A percentile compares a stretch with the other conserved stretches of the same genome.
Conservation (phyloP, 2,113 vertebrate species). For the Colossoma macropomum region DNA sequence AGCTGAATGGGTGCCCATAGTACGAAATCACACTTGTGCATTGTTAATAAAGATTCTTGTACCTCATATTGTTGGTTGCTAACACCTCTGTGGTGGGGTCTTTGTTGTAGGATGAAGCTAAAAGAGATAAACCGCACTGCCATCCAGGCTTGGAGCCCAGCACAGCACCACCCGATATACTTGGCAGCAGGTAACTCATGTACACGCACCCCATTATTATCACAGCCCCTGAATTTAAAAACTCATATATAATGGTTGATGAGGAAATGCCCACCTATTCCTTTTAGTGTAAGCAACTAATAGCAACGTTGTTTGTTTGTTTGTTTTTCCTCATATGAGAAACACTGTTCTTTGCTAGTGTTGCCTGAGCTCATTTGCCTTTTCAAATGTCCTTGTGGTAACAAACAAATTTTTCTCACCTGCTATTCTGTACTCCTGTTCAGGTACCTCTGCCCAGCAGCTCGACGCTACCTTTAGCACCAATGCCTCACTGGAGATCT, state of each 20-base stretch:
- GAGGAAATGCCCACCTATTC: too few relatives aligned
- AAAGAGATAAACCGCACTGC: constrained; percentile 95
- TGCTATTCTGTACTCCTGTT: constrained; percentile 44
- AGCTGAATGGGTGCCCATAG: too few relatives aligned
- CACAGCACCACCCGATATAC: constrained; percentile 92
- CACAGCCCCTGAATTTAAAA: not conserved
- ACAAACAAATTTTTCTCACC: not conserved
- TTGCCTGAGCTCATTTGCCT: not conserved
- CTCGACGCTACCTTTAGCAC: constrained; percentile 97
- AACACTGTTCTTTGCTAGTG: not conserved
- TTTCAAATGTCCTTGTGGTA: not conserved
- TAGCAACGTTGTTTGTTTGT: not conserved
- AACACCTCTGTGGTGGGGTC: not conserved
- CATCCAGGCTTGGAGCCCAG: constrained; percentile 95
- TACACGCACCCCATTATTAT: not conserved
- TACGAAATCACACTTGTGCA: not conserved
- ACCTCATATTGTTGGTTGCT: not conserved
- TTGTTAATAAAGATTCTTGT: not conserved
- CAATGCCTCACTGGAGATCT: constrained; percentile 92
- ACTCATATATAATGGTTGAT: not conserved
- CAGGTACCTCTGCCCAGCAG: constrained; percentile 97
- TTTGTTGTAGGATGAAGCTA: constrained; percentile 86
- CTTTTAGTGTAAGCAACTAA: not conserved
- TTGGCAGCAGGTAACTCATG: constrained; percentile 86
- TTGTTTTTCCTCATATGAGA: not conserved